Evolutionary conservation across 2,888 invertebrate genomes (phyloP), one percentile per base, ranked within the genome.

Genomic region (Acanthopleura granulata): DNA sequence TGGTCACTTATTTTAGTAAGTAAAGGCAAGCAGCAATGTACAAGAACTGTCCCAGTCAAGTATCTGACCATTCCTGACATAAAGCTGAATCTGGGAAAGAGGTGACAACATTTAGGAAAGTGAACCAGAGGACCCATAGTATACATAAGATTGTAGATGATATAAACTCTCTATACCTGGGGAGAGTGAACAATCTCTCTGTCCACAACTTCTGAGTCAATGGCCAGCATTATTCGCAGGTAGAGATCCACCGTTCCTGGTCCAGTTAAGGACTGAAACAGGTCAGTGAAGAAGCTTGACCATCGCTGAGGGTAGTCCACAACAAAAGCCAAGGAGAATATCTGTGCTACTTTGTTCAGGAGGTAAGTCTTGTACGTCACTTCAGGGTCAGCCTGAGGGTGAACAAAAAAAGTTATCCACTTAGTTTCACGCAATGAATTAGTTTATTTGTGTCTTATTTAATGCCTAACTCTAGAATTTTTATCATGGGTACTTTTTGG

Each of bases 141-240:
- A 6, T 40, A 3, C 9, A 40, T 40, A 40, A 40, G 9, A 40
- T 6, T 40, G 40, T 40, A 9, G 40, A 40, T 40, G 40, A 40
- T 6, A 40, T 40, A 40, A 3, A 40, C 40, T 40, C 40, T 6
- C 73, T 25, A 74, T 79, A 91, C 91, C 82, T 89, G 84, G 74
- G 84, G 83, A 3, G 89, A 86, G 72, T 91, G 86, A 14, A 88
- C 88, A 74, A 92, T 91, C 74, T 92, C 91, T 76, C 92, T 84
- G 79, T 92, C 92, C 3, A 91, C 91, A 73, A 93, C 92, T 86
- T 93, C 93, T 49, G 88, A 86, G 85, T 93, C 92, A 74, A 93
- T 91, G 57, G 92, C 91, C 51, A 91, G 83, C 22, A 93, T 88
- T 16, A 92, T 89, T 22, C 92, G 87, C 27, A 93, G 87, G 81